Conservation (phyloP, 2,113 vertebrate species). For the Nannospalax galili region DNA sequence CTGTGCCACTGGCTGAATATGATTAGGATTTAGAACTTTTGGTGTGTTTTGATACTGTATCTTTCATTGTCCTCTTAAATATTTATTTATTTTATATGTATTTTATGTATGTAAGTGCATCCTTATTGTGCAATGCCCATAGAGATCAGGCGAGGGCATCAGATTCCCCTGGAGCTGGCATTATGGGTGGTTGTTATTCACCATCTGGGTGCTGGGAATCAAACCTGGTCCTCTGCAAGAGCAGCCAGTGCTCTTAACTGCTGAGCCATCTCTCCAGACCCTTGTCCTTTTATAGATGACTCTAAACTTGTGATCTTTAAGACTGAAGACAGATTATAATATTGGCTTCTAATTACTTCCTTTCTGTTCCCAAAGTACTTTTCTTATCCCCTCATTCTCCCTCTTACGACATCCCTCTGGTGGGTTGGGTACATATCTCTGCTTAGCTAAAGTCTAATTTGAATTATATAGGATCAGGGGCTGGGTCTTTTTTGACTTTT, state of each 20-base stretch:
- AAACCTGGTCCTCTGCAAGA: no score
- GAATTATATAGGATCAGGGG: not conserved
- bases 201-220: no score
- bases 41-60: not conserved
- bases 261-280: not conserved
- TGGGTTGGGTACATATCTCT: not conserved
- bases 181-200: no score
- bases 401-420: not conserved
- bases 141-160: no score
- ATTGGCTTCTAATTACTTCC: not conserved
- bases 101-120: no score
- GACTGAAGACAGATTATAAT: not conserved
- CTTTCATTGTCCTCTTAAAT: not conserved
- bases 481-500: not conserved
- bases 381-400: not conserved
- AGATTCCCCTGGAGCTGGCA: no score
- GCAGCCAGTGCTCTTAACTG: no score
- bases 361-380: not conserved
- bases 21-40: slow-evolving; percentile 1
- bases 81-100: no score
- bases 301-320: not conserved
- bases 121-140: no score
- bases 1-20: not conserved
- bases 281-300: not conserved
- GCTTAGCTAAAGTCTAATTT: not conserved